Percentiles rank a stretch among this genome's conserved stretches.
Conservation (phyloP, 1,140 invertebrate genomes). For the Aricia agestis region DNA sequence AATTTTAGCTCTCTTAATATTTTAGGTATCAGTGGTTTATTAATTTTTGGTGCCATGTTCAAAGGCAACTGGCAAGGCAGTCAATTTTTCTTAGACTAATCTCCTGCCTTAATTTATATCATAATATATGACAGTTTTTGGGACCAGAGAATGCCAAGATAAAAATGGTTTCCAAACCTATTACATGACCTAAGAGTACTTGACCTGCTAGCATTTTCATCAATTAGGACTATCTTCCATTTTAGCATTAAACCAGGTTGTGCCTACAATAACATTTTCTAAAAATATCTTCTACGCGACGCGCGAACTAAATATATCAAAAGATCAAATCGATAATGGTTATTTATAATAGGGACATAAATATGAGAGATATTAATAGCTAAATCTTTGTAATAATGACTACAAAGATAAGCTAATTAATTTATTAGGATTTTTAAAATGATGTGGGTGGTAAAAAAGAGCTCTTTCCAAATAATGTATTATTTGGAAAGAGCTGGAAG, state of each 20-base stretch:
- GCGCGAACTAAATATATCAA: not conserved
- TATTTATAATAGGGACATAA: not conserved
- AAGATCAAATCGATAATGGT: not conserved
- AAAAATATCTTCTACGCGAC: not conserved
- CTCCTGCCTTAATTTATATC: too few relatives aligned
- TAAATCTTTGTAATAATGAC: too few relatives aligned
- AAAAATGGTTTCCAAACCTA: not conserved
- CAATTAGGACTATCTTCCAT: not conserved
- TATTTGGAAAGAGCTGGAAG: too few relatives aligned
- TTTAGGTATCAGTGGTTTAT: too few relatives aligned
- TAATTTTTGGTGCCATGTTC: too few relatives aligned
- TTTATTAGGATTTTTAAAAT: too few relatives aligned
- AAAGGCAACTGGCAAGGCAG: too few relatives aligned
- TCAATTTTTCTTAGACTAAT: too few relatives aligned
- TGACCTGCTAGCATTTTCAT: not conserved
- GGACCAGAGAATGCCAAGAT: not conserved
- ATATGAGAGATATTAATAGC: not conserved
- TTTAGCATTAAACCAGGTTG: not conserved
- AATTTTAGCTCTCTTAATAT: too few relatives aligned
- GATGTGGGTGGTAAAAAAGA: too few relatives aligned
- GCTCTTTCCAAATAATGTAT: too few relatives aligned
- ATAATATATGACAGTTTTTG: not conserved
- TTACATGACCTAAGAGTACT: not conserved
- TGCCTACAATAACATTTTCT: not conserved
- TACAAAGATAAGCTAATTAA: too few relatives aligned